Conservation (phyloP, 2,888 invertebrate genomes). For the Cosmorhoe ocellata region DNA sequence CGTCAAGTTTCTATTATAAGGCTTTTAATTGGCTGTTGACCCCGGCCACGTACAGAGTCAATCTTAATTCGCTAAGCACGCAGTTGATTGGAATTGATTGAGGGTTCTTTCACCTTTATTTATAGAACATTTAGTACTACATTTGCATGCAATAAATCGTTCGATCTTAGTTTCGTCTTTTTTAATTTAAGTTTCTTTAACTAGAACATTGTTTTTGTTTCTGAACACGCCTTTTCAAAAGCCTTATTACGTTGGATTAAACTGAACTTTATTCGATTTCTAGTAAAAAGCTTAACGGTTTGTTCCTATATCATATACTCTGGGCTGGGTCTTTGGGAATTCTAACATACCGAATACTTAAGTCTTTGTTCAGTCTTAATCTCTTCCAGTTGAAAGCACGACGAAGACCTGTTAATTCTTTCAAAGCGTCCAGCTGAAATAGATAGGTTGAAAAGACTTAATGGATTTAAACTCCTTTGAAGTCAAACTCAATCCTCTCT, state of each 20-base stretch:
- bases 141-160: slow-evolving; percentile 14
- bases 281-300: no score
- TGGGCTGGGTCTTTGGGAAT: no score
- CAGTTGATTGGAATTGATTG: slow-evolving; percentile 58
- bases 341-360: not conserved
- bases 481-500: slow-evolving; percentile 23
- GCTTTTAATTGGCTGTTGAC: slow-evolving; percentile 63
- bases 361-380: slow-evolving; percentile 16
- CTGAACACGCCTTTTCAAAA: not conserved
- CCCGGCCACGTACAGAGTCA: slow-evolving; percentile 51
- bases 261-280: no score
- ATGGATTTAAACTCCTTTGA: slow-evolving; percentile 37
- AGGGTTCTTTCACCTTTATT: slow-evolving; percentile 32
- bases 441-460: slow-evolving; percentile 34
- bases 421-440: slow-evolving; percentile 25
- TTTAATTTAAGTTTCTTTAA: not conserved
- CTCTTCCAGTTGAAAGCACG: slow-evolving; percentile 24
- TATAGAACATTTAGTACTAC: slow-evolving; percentile 25
- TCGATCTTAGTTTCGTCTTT: slow-evolving; percentile 11
- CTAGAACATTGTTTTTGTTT: not conserved
- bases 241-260: not conserved
- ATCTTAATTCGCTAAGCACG: slow-evolving; percentile 56
- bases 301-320: no score
- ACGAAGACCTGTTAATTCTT: slow-evolving; percentile 23
- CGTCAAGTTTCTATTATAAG: slow-evolving; percentile 36